Conservation (phyloP, 2,888 invertebrate genomes). For the Allolobophora icterica region DNA sequence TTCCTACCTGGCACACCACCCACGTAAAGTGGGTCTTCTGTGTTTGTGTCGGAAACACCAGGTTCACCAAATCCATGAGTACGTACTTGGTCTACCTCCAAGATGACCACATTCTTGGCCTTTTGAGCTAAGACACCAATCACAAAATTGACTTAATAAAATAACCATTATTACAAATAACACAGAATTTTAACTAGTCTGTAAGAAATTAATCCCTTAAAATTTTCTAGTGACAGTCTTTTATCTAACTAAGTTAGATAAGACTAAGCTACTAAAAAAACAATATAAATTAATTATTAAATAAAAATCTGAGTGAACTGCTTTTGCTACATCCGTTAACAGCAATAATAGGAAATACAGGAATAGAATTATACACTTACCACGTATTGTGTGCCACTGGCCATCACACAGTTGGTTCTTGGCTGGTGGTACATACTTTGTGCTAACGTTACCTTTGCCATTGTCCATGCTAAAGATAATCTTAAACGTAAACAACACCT, state of each 20-base stretch:
- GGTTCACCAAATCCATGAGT: conserved; percentile 76
- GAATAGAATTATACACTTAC: conserved; percentile 54
- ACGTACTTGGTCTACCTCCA: conserved; percentile 81
- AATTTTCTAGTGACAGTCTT: background rate
- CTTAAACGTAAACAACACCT: conserved; percentile 27
- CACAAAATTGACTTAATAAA: background rate
- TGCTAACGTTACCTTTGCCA: conserved; percentile 80
- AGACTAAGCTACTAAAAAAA: background rate
- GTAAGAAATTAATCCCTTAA: background rate
- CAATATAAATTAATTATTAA: background rate
- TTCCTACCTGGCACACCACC: conserved; percentile 79
- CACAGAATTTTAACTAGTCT: background rate
- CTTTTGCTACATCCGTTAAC: background rate
- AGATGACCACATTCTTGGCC: conserved; percentile 85
- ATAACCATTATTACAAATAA: background rate
- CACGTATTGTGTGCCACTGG: conserved; percentile 84
- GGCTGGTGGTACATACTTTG: conserved; percentile 69
- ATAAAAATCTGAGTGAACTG: background rate
- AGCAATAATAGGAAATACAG: background rate
- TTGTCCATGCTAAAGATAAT: conserved; percentile 57
- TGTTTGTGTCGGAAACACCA: conserved; percentile 76
- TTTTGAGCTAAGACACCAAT: conserved; percentile 71
- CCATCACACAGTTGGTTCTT: conserved; percentile 82
- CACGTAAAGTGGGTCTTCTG: conserved; percentile 84
- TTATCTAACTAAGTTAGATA: too few relatives aligned